Evolutionary conservation across 2,888 invertebrate genomes (phyloP).

Genomic region (Machimus rusticus): DNA sequence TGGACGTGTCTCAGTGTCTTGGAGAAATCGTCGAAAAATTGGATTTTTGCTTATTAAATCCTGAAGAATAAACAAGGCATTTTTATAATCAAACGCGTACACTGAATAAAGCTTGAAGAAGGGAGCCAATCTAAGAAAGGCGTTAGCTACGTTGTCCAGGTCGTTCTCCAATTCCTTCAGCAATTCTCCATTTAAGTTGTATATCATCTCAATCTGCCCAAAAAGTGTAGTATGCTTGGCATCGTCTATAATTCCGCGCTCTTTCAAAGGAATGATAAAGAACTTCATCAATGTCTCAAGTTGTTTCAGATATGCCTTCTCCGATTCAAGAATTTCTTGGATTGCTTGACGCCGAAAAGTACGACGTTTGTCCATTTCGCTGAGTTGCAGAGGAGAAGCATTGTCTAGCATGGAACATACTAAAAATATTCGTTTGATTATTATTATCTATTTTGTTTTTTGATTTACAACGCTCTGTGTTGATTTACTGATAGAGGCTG

Average conservation of each 20-base stretch:
- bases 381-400: constrained; percentile 51
- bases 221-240: constrained; percentile 67
- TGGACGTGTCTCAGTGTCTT: constrained; percentile 71
- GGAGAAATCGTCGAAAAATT: constrained; percentile 67
- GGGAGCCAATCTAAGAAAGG: constrained; percentile 76
- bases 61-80: constrained; percentile 69
- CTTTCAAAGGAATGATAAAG: constrained; percentile 69
- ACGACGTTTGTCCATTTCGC: constrained; percentile 56
- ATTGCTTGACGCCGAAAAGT: constrained; percentile 67
- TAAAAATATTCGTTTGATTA: constrained; percentile 50
- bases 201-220: constrained; percentile 71
- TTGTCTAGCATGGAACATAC: constrained; percentile 68
- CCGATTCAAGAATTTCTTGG: constrained; percentile 74
- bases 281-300: constrained; percentile 71
- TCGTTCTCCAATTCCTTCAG: constrained; percentile 67
- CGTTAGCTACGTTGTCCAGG: constrained; percentile 68
- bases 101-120: constrained; percentile 81
- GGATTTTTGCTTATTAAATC: constrained; percentile 65
- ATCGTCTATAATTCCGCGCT: constrained; percentile 64
- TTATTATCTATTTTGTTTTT: background rate
- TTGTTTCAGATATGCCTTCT: constrained; percentile 73
- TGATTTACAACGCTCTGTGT: background rate
- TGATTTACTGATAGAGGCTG: background rate
- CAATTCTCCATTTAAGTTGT: constrained; percentile 70
- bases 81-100: constrained; percentile 78